Conservation (phyloP, 2,888 invertebrate species). For the Brachyopa scutellaris region DNA sequence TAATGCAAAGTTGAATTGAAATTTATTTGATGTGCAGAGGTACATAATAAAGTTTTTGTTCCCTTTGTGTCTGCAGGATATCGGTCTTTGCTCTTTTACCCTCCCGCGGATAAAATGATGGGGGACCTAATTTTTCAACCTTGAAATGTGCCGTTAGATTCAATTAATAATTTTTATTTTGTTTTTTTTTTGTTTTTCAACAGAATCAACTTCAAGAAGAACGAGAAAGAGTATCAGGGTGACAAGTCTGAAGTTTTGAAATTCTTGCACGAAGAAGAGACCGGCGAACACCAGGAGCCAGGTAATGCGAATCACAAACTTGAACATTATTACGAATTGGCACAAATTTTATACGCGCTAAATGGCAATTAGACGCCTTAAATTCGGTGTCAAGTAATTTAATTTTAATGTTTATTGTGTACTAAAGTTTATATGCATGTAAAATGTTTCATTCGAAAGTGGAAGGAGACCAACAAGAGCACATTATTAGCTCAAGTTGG, state of each 20-base stretch:
- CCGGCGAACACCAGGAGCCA: slow-evolving; percentile 87
- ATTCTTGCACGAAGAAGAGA: slow-evolving; percentile 94
- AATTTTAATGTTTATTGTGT: not conserved
- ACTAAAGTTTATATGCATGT: slow-evolving; percentile 38
- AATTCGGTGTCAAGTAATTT: too few relatives aligned
- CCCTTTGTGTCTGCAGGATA: not conserved
- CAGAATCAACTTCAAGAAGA: slow-evolving; percentile 98
- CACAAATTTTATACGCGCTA: slow-evolving; percentile 77
- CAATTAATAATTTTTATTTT: slow-evolving; percentile 1
- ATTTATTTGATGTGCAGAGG: not conserved
- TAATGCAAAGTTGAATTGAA: slow-evolving; percentile 2
- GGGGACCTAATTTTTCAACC: not conserved
- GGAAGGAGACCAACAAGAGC: too few relatives aligned
- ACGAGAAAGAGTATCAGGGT: slow-evolving; percentile 93
- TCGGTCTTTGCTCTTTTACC: not conserved
- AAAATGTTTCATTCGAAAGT: not conserved
- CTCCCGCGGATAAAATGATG: not conserved
- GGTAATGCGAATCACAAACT: slow-evolving; percentile 83
- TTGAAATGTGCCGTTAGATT: not conserved
- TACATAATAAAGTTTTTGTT: not conserved
- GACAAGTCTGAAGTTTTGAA: slow-evolving; percentile 95
- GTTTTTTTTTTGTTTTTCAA: too few relatives aligned
- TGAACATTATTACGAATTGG: slow-evolving; percentile 77
- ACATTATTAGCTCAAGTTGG: too few relatives aligned
- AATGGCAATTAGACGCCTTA: slow-evolving; percentile 78